A percentile compares a stretch with the other conserved stretches of the same genome.
Conservation (phyloP, 2,888 invertebrate species). For the Alcis repandata region DNA sequence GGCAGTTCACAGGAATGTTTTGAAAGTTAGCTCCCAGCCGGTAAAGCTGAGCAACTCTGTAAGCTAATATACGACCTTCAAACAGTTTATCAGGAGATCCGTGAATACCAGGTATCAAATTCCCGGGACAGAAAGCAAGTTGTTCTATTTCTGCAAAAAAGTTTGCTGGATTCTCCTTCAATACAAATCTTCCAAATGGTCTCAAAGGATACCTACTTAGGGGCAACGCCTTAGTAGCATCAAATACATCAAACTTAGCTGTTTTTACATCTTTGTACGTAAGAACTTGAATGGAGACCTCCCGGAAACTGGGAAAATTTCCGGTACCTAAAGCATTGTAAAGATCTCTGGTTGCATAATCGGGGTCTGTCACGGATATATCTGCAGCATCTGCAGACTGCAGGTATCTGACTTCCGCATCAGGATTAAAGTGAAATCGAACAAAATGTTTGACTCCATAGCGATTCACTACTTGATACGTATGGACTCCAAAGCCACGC, state of each 20-base stretch:
- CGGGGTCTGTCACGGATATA: constrained; percentile 58
- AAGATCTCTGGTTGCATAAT: constrained; percentile 94
- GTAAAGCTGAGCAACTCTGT: constrained; percentile 94
- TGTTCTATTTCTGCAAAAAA: constrained; percentile 90
- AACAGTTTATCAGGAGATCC: constrained; percentile 96
- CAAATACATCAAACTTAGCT: not conserved
- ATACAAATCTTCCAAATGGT: not conserved
- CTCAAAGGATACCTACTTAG: not conserved
- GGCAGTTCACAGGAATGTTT: constrained; percentile 97
- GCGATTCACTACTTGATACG: not conserved
- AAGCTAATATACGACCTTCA: constrained; percentile 92
- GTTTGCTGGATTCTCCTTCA: not conserved
- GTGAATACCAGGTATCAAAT: constrained; percentile 95
- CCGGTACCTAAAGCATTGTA: constrained; percentile 93
- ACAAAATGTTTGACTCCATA: not conserved
- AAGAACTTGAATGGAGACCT: constrained; percentile 1
- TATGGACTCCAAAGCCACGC: constrained; percentile 91
- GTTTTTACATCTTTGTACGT: not conserved
- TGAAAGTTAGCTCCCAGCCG: constrained; percentile 96
- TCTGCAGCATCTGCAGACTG: not conserved
- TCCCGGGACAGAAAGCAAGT: constrained; percentile 94
- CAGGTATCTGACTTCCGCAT: not conserved
- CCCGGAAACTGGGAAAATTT: constrained; percentile 66
- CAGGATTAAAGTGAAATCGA: not conserved
- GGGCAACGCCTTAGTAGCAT: not conserved